Evolutionary conservation across 2,888 invertebrate species (phyloP), one percentile per base, ranked within the genome.

Genomic region (Pteria penguin): DNA sequence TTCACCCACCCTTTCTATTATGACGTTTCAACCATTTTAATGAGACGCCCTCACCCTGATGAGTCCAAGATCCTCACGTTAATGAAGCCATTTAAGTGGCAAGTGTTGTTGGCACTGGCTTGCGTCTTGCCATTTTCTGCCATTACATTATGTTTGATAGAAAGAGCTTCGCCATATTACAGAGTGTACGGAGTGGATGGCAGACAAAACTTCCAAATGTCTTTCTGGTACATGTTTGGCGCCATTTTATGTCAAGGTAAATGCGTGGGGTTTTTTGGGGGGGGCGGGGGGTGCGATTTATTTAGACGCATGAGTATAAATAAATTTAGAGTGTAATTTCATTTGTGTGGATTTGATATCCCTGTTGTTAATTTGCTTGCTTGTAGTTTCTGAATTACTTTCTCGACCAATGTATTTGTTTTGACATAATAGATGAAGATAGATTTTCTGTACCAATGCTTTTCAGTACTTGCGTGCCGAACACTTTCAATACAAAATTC

Each of bases 1-100:
- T 97, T 96, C 87, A 95, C 97, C 2, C 96, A 97, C 0, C 97
- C 97, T 0, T 97, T 82, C 74, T 82, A 80, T 72, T 84, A 79
- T 33, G 87, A 86, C 54, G 75, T 78, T 11, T 79, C 80, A 4
- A 80, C 82, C 18, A 82, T 86, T 18, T 58, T 87, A 1, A 78
- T 86, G 75, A 82, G 79, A 65, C 83, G 83, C 32, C 85, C 84
- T 0, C 82, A 86, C 58, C 81, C 83, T 1, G 79, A 82, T 45
- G 77, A 72, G 26, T 71, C 74, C 14, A 83, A 85, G 70, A 81
- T 84, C 80, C 57, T 76, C 31, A 83, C 83, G 0, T 68, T 85
- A 8, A 67, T 84, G 1, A 80, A 84, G 27, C 86, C 86, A 0
- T 80, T 84, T 32, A 76, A 78, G 55, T 82, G 83, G 82, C 72